These are phyloP conservation scores for Adela reaumurella DNA, from an alignment of 2,888 invertebrate genomes.

Conservation along the genomic window DNA sequence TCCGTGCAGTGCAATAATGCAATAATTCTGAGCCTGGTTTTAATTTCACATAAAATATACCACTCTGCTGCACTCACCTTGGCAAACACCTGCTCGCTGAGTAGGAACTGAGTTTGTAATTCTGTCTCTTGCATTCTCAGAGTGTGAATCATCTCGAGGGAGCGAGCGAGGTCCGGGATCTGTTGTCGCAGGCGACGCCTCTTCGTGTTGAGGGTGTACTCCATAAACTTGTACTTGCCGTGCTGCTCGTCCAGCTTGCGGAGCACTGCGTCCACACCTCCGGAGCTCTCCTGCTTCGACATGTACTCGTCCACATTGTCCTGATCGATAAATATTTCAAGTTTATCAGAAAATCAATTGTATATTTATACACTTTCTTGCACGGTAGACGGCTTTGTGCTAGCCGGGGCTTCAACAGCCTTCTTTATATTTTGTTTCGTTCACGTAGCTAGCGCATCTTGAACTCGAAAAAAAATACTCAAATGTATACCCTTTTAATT, in stretches of 20 bases:
- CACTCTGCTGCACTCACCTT: constrained; percentile 30
- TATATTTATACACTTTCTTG: background rate
- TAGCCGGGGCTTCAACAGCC: constrained; percentile 5
- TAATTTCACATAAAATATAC: no score
- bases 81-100: constrained; percentile 88
- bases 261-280: constrained; percentile 80
- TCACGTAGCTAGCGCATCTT: background rate
- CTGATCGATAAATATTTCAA: constrained; percentile 32
- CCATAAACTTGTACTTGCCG: constrained; percentile 97
- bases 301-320: constrained; percentile 96
- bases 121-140: constrained; percentile 77
- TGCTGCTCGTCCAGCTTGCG: constrained; percentile 88
- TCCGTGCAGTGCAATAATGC: no score
- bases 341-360: constrained; percentile 3
- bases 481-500: no score
- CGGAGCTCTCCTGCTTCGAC: constrained; percentile 76
- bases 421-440: background rate
- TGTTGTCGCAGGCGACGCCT: constrained; percentile 83
- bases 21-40: no score
- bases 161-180: constrained; percentile 91
- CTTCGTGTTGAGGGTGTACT: constrained; percentile 84
- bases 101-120: constrained; percentile 83
- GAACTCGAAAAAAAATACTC: no score
- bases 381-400: no score
- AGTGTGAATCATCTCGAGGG: constrained; percentile 88